Evolutionary conservation across 2,888 invertebrate species (phyloP).

Genomic region (Drepanosiphum platanoidis): DNA sequence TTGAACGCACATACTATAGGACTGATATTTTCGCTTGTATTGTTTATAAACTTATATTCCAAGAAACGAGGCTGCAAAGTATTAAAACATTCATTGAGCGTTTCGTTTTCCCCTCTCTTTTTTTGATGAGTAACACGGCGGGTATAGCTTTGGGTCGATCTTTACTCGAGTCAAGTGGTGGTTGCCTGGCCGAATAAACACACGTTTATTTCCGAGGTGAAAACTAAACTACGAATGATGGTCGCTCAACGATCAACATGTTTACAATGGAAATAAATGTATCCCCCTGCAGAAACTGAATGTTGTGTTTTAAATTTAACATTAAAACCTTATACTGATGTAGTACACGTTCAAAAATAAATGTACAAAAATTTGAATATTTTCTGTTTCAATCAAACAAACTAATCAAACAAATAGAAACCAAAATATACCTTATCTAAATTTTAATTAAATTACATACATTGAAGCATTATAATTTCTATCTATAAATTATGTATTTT

Average conservation of each 20-base stretch:
- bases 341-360: too few relatives aligned
- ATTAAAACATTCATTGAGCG: slow-evolving; percentile 11
- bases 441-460: too few relatives aligned
- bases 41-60: background rate
- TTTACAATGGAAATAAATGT: background rate
- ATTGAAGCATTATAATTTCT: too few relatives aligned
- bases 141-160: background rate
- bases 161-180: background rate
- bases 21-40: slow-evolving; percentile 1
- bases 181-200: background rate
- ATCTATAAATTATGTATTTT: too few relatives aligned
- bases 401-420: too few relatives aligned
- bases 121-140: background rate
- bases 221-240: slow-evolving; percentile 25
- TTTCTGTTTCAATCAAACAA: too few relatives aligned
- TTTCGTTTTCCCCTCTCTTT: background rate
- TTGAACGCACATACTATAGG: background rate
- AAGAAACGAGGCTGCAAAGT: background rate
- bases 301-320: background rate
- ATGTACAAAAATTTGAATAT: too few relatives aligned
- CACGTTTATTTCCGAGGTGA: slow-evolving; percentile 19
- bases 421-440: too few relatives aligned
- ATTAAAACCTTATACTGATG: too few relatives aligned
- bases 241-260: background rate
- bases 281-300: background rate